Percentiles rank a stretch among this genome's conserved stretches.
phyloP scores from a whole-genome alignment of 2,113 vertebrate genomes.

The Mastomys natalensis region DNA sequence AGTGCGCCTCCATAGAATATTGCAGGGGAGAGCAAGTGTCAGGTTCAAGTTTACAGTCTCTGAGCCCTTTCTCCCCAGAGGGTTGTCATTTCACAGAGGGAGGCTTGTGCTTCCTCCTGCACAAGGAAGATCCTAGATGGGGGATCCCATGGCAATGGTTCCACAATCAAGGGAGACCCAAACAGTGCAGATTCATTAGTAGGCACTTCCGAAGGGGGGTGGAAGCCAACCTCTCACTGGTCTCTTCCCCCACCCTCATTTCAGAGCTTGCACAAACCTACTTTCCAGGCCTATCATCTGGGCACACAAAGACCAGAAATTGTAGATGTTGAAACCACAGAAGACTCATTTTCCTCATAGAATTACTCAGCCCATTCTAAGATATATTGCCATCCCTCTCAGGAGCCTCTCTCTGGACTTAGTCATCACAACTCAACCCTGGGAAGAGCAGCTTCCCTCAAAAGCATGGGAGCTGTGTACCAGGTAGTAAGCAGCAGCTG shows the following conservation, averaged over 20 bases:
- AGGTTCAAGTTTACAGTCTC: constrained; percentile 15
- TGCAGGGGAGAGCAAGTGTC: background rate
- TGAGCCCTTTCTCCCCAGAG: constrained; percentile 49
- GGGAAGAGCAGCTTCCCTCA: background rate
- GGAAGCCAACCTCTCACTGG: background rate
- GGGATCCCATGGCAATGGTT: background rate
- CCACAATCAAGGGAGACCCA: background rate
- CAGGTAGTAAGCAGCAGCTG: background rate
- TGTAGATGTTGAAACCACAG: background rate
- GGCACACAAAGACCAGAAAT: background rate
- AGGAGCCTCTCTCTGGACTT: background rate
- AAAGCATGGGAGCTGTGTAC: background rate
- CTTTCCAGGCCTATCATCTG: constrained; percentile 26
- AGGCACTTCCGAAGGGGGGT: constrained; percentile 10
- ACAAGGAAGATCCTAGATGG: background rate
- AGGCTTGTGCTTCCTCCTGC: background rate
- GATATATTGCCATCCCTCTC: background rate
- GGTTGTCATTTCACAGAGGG: background rate
- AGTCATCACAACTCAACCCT: background rate
- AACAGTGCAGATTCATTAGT: background rate
- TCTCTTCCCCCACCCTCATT: background rate
- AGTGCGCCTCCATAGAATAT: constrained; percentile 4
- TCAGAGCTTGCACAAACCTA: background rate
- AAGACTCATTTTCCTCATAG: constrained; percentile 40
- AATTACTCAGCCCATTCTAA: background rate